Evolutionary conservation across 2,888 invertebrate species (phyloP).

Genomic region (Pinctada fucata): DNA sequence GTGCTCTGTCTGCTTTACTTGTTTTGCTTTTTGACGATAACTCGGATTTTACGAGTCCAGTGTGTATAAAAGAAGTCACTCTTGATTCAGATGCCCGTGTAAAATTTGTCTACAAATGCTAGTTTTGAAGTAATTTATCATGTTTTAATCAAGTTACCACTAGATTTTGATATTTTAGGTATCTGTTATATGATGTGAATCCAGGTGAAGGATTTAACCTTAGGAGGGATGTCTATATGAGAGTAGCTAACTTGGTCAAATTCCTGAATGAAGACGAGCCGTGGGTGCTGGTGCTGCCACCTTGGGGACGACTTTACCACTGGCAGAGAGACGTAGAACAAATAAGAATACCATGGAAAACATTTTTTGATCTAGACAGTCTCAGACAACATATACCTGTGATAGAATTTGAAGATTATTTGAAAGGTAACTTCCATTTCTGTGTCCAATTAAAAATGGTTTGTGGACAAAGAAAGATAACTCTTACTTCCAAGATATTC

Average conservation of each 20-base stretch:
- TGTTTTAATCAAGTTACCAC: too few relatives aligned
- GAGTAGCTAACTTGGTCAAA: conserved; percentile 90
- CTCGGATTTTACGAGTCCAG: too few relatives aligned
- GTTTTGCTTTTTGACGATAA: too few relatives aligned
- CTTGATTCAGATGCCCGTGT: too few relatives aligned
- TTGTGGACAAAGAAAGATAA: too few relatives aligned
- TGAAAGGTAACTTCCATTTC: conserved; percentile 80
- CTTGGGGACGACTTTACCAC: conserved; percentile 93
- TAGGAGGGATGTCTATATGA: conserved; percentile 95
- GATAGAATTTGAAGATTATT: conserved; percentile 89
- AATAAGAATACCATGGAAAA: conserved; percentile 85
- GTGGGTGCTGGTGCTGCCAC: conserved; percentile 87
- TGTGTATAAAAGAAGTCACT: too few relatives aligned
- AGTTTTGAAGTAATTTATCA: too few relatives aligned
- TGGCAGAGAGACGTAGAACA: conserved; percentile 83
- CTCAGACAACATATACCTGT: conserved; percentile 89
- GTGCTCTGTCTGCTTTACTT: too few relatives aligned
- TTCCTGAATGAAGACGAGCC: conserved; percentile 80
- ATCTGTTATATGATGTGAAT: conserved; percentile 95
- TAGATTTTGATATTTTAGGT: conserved; percentile 79
- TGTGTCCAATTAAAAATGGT: too few relatives aligned
- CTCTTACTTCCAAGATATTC: too few relatives aligned
- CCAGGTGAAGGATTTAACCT: conserved; percentile 97
- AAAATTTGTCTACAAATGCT: too few relatives aligned
- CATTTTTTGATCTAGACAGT: conserved; percentile 90